Evolutionary conservation across 2,888 invertebrate species (phyloP).

Genomic region (Eupithecia tripunctaria): DNA sequence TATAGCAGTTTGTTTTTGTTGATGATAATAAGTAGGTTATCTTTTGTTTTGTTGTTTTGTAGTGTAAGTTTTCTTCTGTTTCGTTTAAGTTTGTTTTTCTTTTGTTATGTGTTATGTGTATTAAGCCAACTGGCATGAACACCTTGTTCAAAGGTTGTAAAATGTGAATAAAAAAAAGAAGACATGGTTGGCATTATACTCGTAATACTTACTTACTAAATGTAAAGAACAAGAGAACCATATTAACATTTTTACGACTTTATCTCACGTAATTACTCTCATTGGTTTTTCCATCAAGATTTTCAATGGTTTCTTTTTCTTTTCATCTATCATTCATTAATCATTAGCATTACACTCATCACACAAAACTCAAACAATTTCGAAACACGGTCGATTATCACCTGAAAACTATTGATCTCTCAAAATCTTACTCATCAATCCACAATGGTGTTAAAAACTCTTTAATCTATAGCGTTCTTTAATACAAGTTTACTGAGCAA

Average conservation of each 20-base stretch:
- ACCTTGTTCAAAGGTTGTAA: no score
- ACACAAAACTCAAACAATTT: conserved; percentile 23
- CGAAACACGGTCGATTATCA: conserved; percentile 27
- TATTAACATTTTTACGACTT: not conserved
- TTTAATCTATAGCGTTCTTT: conserved; percentile 55
- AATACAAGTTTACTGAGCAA: conserved; percentile 62
- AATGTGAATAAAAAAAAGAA: no score
- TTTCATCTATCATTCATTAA: not conserved
- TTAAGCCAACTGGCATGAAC: no score
- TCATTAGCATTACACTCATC: no score
- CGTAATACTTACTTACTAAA: no score
- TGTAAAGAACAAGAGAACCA: not conserved
- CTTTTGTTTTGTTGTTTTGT: no score
- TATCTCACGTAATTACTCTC: not conserved
- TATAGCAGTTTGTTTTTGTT: no score
- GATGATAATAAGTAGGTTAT: no score
- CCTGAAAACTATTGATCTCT: conserved; percentile 42
- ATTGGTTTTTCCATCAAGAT: not conserved
- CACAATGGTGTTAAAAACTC: conserved; percentile 50
- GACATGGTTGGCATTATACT: not conserved
- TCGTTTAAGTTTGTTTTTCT: no score
- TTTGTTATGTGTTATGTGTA: no score
- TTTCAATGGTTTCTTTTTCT: not conserved
- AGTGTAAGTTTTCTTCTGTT: no score
- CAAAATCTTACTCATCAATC: conserved; percentile 48